Base-by-base conservation (phyloP, 2,888 invertebrate species). In the Leucophenga montana region DNA sequence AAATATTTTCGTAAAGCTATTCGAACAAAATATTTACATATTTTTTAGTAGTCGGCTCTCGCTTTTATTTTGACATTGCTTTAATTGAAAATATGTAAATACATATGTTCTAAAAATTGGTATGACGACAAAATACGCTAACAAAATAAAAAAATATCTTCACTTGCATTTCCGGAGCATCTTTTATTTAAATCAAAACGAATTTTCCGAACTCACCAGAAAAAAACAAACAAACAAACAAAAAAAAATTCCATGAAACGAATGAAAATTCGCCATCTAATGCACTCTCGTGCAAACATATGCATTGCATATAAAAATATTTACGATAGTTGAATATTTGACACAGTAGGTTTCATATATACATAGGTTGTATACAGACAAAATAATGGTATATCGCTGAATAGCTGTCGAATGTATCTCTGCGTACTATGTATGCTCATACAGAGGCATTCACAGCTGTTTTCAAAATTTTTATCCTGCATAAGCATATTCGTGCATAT, bases 211-310 rank as follows among this genome's bases (percentile, higher is more conserved):
- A n/a, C n/a, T n/a, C n/a, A n/a, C n/a, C n/a, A n/a, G n/a, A n/a
- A n/a, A n/a, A n/a, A n/a, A n/a, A n/a, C n/a, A n/a, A n/a, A n/a
- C n/a, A n/a, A n/a, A n/a, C n/a, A n/a, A n/a, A n/a, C n/a, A n/a
- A n/a, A n/a, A n/a, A n/a, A n/a, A n/a, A n/a, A n/a, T 18, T 16
- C 16, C 1, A 53, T 8, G 5, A 59, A 13, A 59, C 33, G 59
- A 20, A 62, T 62, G 62, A 62, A 16, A 46, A 46, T 62, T 62
- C 18, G 14, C 61, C 31, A n/a, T 61, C 61, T 61, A 61, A 61
- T 61, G 46, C 62, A 62, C 62, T 62, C 62, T 16, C 39, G 44
- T 46, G 22, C 62, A 62, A 46, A 62, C 46, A 62, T 44, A 62
- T 62, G 18, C 59, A 59, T 9, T 31, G 33, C 2, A 59, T 22